Evolutionary conservation across 1,140 invertebrate genomes (phyloP), one percentile per base, ranked within the genome.

Genomic region (Pachypeltis micranthus): DNA sequence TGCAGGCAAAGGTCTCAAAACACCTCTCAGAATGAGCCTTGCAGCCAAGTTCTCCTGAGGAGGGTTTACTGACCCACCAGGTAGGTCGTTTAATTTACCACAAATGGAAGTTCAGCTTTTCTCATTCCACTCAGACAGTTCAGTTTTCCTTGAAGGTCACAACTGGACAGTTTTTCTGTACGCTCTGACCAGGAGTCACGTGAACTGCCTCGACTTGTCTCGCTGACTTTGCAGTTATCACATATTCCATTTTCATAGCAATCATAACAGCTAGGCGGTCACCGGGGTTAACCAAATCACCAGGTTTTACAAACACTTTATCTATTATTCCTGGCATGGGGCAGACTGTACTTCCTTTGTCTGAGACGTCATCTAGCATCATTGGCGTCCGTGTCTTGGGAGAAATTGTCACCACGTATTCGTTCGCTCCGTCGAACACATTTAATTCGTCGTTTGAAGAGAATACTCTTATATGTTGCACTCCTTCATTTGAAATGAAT

Each of bases 161-260:
- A 21, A 51, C 47, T 16, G 47, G 19, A 21, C 12, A 10, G 47
- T 51, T 51, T 21, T 51, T 51, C 12, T 21, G 12, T 21, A 51
- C 47, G 19, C 23, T 51, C 21, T 51, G 47, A 4, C 47, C 47
- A 14, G 47, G 47, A 16, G 47, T 16, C 21, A 51, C 47, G 12
- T 16, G 21, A 10, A 51, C 47, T 7, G 47, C 7, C 21, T 51
- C 47, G 4, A 51, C 47, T 21, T 51, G 12, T 7, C 47, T 21
- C 12, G 47, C 10, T 4, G 47, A 10, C 21, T 10, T 14, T 4
- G 47, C 47, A 16, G 47, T 51, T 7, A 51, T 51, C 12, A 51
- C 47, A 21, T 51, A 21, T 80, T 99, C 96, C 96, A 99, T 99
- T 81, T 99, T 99, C 96, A 99, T 99, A 7, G 96, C 96, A 64